Conservation (phyloP, 2,113 vertebrate genomes). For the Crotalus helleri region DNA sequence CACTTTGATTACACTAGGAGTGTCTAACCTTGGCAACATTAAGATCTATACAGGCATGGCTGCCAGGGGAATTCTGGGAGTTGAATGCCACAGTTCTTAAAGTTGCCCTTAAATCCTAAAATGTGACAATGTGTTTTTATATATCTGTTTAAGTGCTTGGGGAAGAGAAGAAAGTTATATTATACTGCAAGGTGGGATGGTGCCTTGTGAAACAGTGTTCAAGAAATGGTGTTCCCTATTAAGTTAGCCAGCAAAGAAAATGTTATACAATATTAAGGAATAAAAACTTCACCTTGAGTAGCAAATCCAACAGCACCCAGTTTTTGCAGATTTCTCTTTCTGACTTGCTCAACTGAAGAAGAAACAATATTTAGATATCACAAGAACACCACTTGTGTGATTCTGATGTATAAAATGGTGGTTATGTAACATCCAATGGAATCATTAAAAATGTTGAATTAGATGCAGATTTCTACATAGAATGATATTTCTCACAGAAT, state of each 20-base stretch:
- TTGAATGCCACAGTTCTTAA: not conserved
- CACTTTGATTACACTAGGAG: not conserved
- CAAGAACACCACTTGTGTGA: conserved; percentile 15
- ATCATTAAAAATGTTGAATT: not conserved
- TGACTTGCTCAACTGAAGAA: conserved; percentile 69
- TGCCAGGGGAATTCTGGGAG: not conserved
- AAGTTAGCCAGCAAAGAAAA: conserved; percentile 22
- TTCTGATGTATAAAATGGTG: conserved; percentile 13
- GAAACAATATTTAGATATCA: conserved; percentile 41
- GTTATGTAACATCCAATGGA: not conserved
- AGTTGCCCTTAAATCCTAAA: not conserved
- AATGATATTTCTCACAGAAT: not conserved
- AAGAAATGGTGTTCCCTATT: not conserved
- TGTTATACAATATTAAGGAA: conserved; percentile 1
- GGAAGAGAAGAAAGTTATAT: not conserved
- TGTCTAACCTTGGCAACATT: not conserved
- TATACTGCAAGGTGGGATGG: not conserved
- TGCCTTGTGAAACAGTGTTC: conserved; percentile 14
- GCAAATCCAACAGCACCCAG: conserved; percentile 37
- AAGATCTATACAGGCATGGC: not conserved
- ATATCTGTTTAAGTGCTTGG: not conserved
- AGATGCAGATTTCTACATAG: not conserved
- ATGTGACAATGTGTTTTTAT: not conserved
- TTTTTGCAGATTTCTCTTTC: conserved; percentile 56
- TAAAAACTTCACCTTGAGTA: conserved; percentile 56